Evolutionary conservation across 1,140 invertebrate genomes (phyloP).

Genomic region (Paracyclopina nana): DNA sequence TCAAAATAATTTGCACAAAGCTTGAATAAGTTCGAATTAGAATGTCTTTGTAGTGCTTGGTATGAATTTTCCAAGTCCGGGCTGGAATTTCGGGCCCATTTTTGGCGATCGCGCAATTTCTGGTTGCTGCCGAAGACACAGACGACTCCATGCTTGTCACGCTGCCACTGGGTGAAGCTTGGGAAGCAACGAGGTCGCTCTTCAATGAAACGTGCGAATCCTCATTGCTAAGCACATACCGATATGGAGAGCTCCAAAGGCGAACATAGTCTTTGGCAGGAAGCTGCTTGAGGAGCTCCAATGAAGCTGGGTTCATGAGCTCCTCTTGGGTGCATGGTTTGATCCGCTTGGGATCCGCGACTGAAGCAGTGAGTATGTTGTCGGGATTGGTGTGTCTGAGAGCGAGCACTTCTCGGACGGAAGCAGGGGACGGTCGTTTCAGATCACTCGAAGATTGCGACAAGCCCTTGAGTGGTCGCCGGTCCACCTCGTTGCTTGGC

Average conservation of each 20-base stretch:
- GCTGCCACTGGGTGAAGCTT: background rate
- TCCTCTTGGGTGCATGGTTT: background rate
- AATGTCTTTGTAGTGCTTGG: conserved; percentile 35
- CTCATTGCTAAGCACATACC: background rate
- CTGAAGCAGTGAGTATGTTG: background rate
- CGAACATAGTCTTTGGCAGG: background rate
- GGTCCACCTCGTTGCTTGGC: background rate
- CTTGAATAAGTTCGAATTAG: conserved; percentile 37
- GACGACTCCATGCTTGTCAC: background rate
- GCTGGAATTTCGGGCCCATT: background rate
- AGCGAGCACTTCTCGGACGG: background rate
- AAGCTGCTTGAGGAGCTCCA: background rate
- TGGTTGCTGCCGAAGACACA: background rate
- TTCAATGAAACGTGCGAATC: background rate
- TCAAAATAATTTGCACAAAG: conserved; percentile 41
- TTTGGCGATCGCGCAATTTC: background rate
- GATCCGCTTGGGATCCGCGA: background rate
- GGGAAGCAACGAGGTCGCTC: background rate
- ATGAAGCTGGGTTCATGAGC: background rate
- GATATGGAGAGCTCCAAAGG: background rate
- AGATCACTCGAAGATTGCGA: background rate
- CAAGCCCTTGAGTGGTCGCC: background rate
- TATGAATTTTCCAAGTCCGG: background rate
- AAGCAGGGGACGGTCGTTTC: background rate
- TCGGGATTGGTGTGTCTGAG: background rate